Conservation (phyloP, 2,888 invertebrate species). For the Sphinx pinastri region DNA sequence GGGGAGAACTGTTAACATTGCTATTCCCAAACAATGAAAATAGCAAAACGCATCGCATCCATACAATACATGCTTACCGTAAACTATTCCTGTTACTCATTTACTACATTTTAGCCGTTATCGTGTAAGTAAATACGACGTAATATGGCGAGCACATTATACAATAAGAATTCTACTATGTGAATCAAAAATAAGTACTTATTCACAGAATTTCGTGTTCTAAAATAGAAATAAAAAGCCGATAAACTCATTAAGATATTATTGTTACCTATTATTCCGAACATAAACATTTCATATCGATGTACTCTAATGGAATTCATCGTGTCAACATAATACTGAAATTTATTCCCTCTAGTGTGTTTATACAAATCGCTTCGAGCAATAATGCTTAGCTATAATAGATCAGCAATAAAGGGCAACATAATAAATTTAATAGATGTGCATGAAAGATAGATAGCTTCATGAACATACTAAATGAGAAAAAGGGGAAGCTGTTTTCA, state of each 20-base stretch:
- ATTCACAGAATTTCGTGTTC: no score
- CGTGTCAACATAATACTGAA: constrained; percentile 6
- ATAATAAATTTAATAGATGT: constrained; percentile 29
- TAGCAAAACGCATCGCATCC: constrained; percentile 5
- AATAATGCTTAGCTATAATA: constrained; percentile 30
- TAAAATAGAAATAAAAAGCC: neutral
- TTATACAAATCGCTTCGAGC: constrained; percentile 32
- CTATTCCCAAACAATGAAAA: constrained; percentile 46
- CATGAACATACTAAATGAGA: constrained; percentile 50
- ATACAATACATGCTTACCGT: neutral
- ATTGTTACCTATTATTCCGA: neutral
- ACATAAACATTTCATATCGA: neutral
- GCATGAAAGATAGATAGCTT: constrained; percentile 24
- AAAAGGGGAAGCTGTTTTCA: constrained; percentile 61
- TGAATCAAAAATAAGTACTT: no score
- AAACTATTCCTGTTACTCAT: neutral
- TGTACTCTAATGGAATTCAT: neutral
- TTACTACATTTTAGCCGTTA: no score
- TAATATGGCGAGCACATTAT: no score
- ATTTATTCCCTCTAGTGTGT: constrained; percentile 27
- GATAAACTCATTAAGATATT: neutral
- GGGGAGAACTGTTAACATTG: constrained; percentile 68
- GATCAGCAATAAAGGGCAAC: constrained; percentile 42
- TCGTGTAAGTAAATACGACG: no score
- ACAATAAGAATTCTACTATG: no score